A percentile compares a stretch with the other conserved stretches of the same genome.
phyloP scores from a whole-genome alignment of 1,140 invertebrate genomes.

The Drosophila baimaii region DNA sequence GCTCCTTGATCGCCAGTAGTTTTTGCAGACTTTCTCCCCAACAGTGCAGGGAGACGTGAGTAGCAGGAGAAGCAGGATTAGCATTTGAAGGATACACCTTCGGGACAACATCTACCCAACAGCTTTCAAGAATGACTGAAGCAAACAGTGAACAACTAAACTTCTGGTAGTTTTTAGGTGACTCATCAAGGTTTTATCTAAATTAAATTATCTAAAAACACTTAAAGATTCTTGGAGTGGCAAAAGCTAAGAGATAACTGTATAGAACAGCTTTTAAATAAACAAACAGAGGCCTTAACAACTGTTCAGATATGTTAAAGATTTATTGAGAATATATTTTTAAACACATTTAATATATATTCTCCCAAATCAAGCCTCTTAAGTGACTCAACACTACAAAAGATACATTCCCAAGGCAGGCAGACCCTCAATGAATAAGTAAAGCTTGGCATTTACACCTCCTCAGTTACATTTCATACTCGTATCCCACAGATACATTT shows the following conservation, averaged over 20 bases:
- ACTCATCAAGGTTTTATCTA: background rate
- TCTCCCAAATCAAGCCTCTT: background rate
- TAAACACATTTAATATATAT: background rate
- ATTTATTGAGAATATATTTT: background rate
- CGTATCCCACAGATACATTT: slow-evolving; percentile 18
- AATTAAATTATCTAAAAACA: background rate
- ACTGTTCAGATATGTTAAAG: background rate
- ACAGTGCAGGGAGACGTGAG: background rate
- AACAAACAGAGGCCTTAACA: no score
- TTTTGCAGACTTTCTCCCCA: background rate
- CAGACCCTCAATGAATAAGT: slow-evolving; percentile 23
- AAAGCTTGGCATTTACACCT: slow-evolving; percentile 27
- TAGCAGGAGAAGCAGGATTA: slow-evolving; percentile 16
- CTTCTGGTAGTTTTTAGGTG: background rate
- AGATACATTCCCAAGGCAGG: background rate
- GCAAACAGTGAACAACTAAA: background rate
- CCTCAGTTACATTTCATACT: slow-evolving; percentile 7
- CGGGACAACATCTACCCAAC: slow-evolving; percentile 9
- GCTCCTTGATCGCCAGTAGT: background rate
- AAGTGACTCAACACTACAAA: background rate
- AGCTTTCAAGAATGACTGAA: slow-evolving; percentile 23
- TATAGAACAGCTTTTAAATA: background rate
- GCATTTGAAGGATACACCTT: background rate
- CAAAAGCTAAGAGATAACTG: background rate
- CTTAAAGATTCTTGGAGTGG: background rate